A percentile compares a stretch with the other conserved stretches of the same genome.
Evolutionary conservation across 1,140 invertebrate genomes (phyloP).

Genomic region (Drosophila ohnishii): DNA sequence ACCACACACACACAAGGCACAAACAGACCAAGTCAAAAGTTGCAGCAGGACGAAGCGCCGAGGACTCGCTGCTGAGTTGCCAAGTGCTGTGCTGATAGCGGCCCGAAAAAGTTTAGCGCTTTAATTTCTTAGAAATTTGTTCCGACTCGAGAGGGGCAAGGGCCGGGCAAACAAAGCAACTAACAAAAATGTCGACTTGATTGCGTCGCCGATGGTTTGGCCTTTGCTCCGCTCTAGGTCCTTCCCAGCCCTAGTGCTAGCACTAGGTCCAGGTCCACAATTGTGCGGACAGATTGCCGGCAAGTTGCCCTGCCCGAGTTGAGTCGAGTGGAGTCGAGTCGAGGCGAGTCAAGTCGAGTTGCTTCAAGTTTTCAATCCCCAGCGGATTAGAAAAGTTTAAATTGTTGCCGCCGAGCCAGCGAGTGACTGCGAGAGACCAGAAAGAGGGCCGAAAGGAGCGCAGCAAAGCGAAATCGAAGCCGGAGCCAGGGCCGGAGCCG

Average conservation of each 20-base stretch:
- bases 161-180: constrained; percentile 65
- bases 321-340: constrained; percentile 59
- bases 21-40: constrained; percentile 72
- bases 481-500: constrained; percentile 44
- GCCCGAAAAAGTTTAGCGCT: constrained; percentile 75
- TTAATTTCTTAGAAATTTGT: constrained; percentile 81
- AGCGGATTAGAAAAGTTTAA: constrained; percentile 83
- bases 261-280: constrained; percentile 44
- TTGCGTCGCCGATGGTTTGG: constrained; percentile 72
- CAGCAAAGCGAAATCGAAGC: constrained; percentile 72
- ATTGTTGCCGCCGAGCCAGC: constrained; percentile 74
- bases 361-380: constrained; percentile 77
- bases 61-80: constrained; percentile 65
- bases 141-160: constrained; percentile 39
- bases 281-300: constrained; percentile 75
- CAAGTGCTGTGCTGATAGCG: constrained; percentile 78
- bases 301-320: constrained; percentile 51
- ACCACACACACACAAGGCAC: constrained; percentile 10
- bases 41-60: constrained; percentile 13
- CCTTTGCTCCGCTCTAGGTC: constrained; percentile 16
- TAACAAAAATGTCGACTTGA: constrained; percentile 82
- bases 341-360: constrained; percentile 43
- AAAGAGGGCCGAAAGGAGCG: constrained; percentile 1
- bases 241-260: constrained; percentile 14
- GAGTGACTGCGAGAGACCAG: constrained; percentile 15